Conservation (phyloP, 2,888 invertebrate genomes). For the Ichneumon xanthorius region DNA sequence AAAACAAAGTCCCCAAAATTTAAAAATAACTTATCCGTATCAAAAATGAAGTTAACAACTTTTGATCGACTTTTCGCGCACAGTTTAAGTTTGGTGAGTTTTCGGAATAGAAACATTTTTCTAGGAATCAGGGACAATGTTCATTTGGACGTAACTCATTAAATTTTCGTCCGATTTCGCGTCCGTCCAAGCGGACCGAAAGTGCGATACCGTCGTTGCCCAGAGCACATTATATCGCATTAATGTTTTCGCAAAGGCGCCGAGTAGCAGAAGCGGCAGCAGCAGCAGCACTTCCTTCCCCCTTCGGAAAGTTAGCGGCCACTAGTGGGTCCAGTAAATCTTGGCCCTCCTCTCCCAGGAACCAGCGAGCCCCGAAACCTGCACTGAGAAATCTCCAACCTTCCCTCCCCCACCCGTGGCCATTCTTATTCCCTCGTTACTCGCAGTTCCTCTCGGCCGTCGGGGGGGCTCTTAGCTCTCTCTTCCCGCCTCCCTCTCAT, state of each 20-base stretch:
- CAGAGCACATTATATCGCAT: conserved; percentile 76
- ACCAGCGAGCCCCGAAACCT: conserved; percentile 68
- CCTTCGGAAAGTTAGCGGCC: conserved; percentile 80
- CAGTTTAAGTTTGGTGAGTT: no score
- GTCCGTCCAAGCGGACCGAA: conserved; percentile 18
- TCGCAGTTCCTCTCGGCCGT: conserved; percentile 78
- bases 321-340: conserved; percentile 83
- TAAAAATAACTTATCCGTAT: no score
- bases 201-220: conserved; percentile 58
- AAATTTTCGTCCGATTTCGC: conserved; percentile 3
- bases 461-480: conserved; percentile 57
- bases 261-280: conserved; percentile 18
- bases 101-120: background rate
- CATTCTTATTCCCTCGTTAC: conserved; percentile 85
- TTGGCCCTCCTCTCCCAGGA: conserved; percentile 73
- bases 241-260: conserved; percentile 76
- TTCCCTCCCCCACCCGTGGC: conserved; percentile 72
- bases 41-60: no score
- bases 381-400: conserved; percentile 66
- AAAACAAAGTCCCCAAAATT: no score
- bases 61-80: no score
- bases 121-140: background rate
- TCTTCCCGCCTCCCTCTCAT: conserved; percentile 36
- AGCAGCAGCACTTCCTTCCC: conserved; percentile 45
- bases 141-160: background rate